Conservation (phyloP, 1,140 invertebrate species). For the Zaprionus nigranus region DNA sequence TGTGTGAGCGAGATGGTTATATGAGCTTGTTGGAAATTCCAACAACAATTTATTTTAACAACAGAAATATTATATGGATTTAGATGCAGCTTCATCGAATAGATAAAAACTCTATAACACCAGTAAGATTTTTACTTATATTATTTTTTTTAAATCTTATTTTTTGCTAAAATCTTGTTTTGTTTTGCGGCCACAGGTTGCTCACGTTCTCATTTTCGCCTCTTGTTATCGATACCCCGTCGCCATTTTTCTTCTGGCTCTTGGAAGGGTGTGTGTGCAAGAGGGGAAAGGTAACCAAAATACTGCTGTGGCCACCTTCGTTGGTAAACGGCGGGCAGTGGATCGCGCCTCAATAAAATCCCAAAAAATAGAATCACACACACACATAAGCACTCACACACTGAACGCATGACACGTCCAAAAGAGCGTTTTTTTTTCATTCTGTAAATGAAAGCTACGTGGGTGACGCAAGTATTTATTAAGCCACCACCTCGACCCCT, state of each 20-base stretch:
- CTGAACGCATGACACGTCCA: constrained; percentile 45
- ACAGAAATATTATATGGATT: constrained; percentile 52
- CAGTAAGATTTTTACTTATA: background rate
- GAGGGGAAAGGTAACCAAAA: constrained; percentile 77
- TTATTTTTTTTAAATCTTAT: no score
- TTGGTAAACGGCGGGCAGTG: constrained; percentile 42
- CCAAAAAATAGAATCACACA: constrained; percentile 49
- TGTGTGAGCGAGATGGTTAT: constrained; percentile 60
- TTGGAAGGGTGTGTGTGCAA: constrained; percentile 58
- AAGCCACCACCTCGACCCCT: constrained; percentile 29
- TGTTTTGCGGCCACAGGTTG: constrained; percentile 58
- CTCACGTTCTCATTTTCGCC: constrained; percentile 56
- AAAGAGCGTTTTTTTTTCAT: constrained; percentile 35
- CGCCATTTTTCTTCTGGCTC: constrained; percentile 75
- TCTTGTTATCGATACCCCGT: constrained; percentile 77
- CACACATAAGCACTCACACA: constrained; percentile 8
- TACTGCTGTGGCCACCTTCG: constrained; percentile 54
- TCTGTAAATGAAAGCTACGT: constrained; percentile 49
- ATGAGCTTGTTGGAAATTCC: constrained; percentile 69
- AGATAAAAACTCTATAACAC: constrained; percentile 11
- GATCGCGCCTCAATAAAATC: constrained; percentile 57
- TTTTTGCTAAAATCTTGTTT: background rate
- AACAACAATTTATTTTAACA: constrained; percentile 72
- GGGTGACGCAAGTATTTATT: constrained; percentile 75
- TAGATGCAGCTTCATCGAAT: background rate